Evolutionary conservation across 2,113 vertebrate genomes (phyloP).

Genomic region (Pseudonaja textilis): DNA sequence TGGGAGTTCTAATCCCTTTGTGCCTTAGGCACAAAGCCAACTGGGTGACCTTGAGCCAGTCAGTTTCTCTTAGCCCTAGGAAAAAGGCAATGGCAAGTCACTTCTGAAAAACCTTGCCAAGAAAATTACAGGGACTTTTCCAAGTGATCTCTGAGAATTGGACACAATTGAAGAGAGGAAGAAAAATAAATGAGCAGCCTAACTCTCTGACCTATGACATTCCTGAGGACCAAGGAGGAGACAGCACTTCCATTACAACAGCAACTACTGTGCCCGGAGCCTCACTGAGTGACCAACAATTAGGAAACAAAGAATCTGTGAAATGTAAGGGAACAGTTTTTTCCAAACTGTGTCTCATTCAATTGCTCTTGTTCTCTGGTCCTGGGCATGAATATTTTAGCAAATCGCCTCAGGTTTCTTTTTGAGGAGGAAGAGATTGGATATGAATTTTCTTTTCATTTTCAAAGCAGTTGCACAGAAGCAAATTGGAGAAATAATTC

Average conservation of each 20-base stretch:
- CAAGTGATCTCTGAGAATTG: background rate
- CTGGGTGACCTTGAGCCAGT: background rate
- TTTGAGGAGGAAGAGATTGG: conserved; percentile 21
- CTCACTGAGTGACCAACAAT: background rate
- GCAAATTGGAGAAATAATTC: background rate
- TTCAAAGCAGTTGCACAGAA: background rate
- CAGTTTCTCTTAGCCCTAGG: background rate
- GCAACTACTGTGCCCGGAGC: conserved; percentile 20
- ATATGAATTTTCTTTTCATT: conserved; percentile 15
- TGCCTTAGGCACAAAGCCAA: background rate
- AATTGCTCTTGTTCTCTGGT: conserved; percentile 61
- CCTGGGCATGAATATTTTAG: conserved; percentile 56
- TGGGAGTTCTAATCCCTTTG: background rate
- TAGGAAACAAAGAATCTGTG: conserved; percentile 55
- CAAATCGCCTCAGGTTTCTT: conserved; percentile 39
- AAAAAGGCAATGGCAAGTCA: background rate
- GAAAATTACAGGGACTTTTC: background rate
- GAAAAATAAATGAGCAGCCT: background rate
- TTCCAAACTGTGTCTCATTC: conserved; percentile 49
- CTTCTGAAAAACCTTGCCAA: background rate
- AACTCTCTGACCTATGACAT: background rate
- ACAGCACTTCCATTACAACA: background rate
- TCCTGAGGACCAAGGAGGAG: fast-evolving
- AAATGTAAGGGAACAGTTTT: conserved; percentile 55
- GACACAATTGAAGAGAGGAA: background rate